Evolutionary conservation across 1,140 invertebrate species (phyloP).

Genomic region (Asbolus verrucosus): DNA sequence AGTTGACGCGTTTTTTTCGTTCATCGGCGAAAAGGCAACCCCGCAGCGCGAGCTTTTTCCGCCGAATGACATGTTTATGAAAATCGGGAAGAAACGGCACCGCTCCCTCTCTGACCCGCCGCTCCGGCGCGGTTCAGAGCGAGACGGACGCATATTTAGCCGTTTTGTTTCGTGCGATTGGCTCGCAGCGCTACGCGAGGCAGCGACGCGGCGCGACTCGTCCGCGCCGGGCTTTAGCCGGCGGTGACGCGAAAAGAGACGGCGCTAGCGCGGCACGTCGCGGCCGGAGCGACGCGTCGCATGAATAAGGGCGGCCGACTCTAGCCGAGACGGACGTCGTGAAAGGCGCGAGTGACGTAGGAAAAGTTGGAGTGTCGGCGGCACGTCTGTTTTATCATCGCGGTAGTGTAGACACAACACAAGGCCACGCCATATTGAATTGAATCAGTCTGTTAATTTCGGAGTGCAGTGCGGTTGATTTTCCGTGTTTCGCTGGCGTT

Average conservation of each 20-base stretch:
- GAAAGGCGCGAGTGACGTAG: slow-evolving; percentile 28
- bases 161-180: slow-evolving; percentile 45
- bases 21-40: slow-evolving; percentile 17
- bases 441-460: slow-evolving; percentile 65
- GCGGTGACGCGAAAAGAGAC: slow-evolving; percentile 25
- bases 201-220: slow-evolving; percentile 9
- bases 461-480: slow-evolving; percentile 57
- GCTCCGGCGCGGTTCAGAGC: slow-evolving; percentile 11
- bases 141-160: slow-evolving; percentile 36
- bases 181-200: slow-evolving; percentile 44
- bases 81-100: slow-evolving; percentile 22
- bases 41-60: slow-evolving; percentile 22
- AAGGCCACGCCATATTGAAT: slow-evolving; percentile 66
- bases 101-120: not conserved
- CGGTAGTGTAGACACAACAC: slow-evolving; percentile 62
- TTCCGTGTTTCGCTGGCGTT: slow-evolving; percentile 26
- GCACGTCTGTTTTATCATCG: slow-evolving; percentile 41
- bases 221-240: not conserved
- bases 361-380: slow-evolving; percentile 19
- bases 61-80: slow-evolving; percentile 41
- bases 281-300: slow-evolving; percentile 52
- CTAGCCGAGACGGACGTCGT: slow-evolving; percentile 51
- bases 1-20: no score
- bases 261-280: slow-evolving; percentile 25
- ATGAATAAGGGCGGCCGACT: slow-evolving; percentile 57